Evolutionary conservation across 1,140 invertebrate species (phyloP).

Genomic region (Hetaerina americana): DNA sequence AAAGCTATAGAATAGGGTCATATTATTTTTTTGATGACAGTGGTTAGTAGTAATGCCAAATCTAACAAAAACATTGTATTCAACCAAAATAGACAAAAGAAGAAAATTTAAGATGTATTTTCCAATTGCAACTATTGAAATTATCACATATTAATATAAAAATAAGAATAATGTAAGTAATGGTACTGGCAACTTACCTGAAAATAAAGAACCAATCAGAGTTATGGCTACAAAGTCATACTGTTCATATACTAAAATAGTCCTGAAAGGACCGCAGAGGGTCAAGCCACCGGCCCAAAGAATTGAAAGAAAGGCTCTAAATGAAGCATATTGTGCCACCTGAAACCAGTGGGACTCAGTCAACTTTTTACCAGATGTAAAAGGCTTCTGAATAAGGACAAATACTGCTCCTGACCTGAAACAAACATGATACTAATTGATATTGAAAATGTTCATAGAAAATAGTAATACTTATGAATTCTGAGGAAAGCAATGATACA

Average conservation of each 20-base stretch:
- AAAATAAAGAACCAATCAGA: conserved; percentile 9
- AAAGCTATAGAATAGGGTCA: no score
- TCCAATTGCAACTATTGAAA: no score
- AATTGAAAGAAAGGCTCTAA: conserved; percentile 1
- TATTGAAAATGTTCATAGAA: not conserved
- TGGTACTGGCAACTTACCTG: conserved; percentile 12
- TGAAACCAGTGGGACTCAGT: conserved; percentile 10
- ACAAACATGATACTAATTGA: conserved; percentile 3
- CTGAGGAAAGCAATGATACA: no score
- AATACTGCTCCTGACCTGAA: conserved; percentile 12
- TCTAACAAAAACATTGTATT: no score
- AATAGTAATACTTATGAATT: not conserved
- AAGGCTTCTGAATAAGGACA: conserved; percentile 9
- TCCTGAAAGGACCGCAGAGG: conserved; percentile 13
- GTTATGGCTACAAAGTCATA: conserved; percentile 13
- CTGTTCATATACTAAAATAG: conserved; percentile 12
- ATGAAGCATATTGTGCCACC: conserved; percentile 6
- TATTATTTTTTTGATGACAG: no score
- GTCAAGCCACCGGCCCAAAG: conserved; percentile 10
- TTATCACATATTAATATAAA: no score
- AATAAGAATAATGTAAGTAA: no score
- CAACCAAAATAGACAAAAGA: no score
- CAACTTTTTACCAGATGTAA: conserved; percentile 5
- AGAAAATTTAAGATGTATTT: no score
- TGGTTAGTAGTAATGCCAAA: no score